Percentiles rank a stretch among this genome's conserved stretches.
Conservation (phyloP, 1,140 invertebrate species). For the Pogonomyrmex californicus region DNA sequence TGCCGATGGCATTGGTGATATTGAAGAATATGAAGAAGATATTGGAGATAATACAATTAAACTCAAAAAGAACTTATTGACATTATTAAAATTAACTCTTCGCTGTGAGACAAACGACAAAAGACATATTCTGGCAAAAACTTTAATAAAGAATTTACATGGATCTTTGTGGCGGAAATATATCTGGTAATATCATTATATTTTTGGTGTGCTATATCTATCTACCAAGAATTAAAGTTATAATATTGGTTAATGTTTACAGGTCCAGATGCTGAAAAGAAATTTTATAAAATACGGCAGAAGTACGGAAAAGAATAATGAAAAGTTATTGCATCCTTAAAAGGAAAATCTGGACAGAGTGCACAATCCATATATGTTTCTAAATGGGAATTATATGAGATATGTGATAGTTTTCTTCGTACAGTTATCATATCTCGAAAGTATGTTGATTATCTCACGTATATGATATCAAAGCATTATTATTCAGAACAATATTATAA, state of each 20-base stretch:
- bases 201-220: background rate
- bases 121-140: background rate
- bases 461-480: too few relatives aligned
- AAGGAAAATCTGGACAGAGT: constrained; percentile 20
- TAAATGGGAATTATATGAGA: constrained; percentile 18
- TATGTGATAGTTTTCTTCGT: constrained; percentile 1
- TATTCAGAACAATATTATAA: background rate
- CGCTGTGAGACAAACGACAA: background rate
- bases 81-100: background rate
- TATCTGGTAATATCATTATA: background rate
- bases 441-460: background rate
- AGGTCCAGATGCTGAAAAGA: constrained; percentile 2
- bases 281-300: constrained; percentile 9
- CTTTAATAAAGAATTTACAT: constrained; percentile 10
- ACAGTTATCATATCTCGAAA: background rate
- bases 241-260: background rate
- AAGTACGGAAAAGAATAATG: background rate
- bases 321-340: background rate
- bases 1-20: background rate
- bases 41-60: background rate
- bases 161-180: background rate
- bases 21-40: background rate
- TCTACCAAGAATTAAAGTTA: background rate
- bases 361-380: background rate
- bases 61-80: background rate